A percentile compares a stretch with the other conserved stretches of the same genome.
These are phyloP conservation scores for Paraplagusia blochii DNA, from an alignment of 2,113 vertebrate genomes.

Conservation along the genomic window DNA sequence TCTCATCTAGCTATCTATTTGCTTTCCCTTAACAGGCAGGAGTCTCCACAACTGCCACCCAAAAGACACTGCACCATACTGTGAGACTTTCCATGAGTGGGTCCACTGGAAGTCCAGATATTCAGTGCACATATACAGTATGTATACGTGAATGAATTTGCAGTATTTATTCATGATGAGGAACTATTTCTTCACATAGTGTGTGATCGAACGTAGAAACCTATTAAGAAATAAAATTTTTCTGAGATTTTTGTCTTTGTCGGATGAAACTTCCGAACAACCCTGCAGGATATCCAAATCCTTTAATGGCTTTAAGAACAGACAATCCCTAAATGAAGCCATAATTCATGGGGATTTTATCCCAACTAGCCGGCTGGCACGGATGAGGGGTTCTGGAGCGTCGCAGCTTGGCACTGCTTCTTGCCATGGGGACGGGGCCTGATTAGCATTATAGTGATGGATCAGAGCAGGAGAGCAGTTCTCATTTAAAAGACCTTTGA, in stretches of 20 bases:
- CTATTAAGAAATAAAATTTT: constrained; percentile 9
- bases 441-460: constrained; percentile 40
- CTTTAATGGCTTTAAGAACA: constrained; percentile 10
- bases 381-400: constrained; percentile 47
- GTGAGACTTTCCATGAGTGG: too few relatives aligned
- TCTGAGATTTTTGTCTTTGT: constrained; percentile 19
- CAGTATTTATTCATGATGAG: too few relatives aligned
- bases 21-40: too few relatives aligned
- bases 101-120: too few relatives aligned
- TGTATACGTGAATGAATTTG: constrained; percentile 11
- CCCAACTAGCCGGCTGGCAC: constrained; percentile 39
- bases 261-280: background rate
- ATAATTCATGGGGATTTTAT: constrained; percentile 33
- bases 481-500: constrained; percentile 44
- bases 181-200: too few relatives aligned
- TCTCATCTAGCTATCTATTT: too few relatives aligned
- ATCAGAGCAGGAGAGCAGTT: constrained; percentile 29
- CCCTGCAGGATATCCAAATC: constrained; percentile 22
- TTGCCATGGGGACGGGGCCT: constrained; percentile 22
- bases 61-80: too few relatives aligned
- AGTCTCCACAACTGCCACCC: too few relatives aligned
- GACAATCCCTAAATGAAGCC: constrained; percentile 18
- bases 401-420: constrained; percentile 30
- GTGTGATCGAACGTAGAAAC: background rate
- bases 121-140: too few relatives aligned